Conservation (phyloP, 2,888 invertebrate genomes). For the Apamea crenata region DNA sequence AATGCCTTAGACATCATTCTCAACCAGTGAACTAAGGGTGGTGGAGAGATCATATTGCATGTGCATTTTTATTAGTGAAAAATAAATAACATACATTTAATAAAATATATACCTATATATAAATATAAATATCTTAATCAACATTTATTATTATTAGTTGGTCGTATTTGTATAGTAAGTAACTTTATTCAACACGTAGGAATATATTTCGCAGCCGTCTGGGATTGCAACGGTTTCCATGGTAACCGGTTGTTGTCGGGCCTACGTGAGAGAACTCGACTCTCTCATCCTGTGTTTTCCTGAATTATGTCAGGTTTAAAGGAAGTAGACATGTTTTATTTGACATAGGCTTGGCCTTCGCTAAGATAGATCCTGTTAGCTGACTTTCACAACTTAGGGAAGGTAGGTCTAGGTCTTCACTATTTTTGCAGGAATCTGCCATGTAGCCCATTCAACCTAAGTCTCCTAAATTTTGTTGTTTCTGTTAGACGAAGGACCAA, state of each 20-base stretch:
- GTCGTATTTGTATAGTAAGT: background rate
- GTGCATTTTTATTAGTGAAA: background rate
- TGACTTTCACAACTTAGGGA: background rate
- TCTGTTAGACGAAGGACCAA: background rate
- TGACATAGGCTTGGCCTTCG: conserved; percentile 26
- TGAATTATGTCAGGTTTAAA: conserved; percentile 19
- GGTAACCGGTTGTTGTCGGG: conserved; percentile 53
- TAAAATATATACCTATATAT: background rate
- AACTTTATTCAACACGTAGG: conserved; percentile 25
- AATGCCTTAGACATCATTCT: background rate
- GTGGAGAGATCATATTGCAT: background rate
- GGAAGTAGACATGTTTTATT: conserved; percentile 33
- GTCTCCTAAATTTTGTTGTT: background rate
- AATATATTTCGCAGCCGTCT: conserved; percentile 54
- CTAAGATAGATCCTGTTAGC: background rate
- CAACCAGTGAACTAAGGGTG: background rate
- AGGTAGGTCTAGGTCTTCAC: background rate
- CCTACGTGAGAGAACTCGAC: conserved; percentile 52
- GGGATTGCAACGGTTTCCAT: conserved; percentile 56
- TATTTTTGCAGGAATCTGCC: background rate
- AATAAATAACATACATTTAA: background rate
- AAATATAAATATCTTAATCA: background rate
- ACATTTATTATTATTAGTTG: background rate
- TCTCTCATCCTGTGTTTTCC: conserved; percentile 54
- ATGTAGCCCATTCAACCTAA: background rate